Evolutionary conservation across 2,888 invertebrate species (phyloP), one percentile per base, ranked within the genome.

Genomic region (Trichopria drosophilae): DNA sequence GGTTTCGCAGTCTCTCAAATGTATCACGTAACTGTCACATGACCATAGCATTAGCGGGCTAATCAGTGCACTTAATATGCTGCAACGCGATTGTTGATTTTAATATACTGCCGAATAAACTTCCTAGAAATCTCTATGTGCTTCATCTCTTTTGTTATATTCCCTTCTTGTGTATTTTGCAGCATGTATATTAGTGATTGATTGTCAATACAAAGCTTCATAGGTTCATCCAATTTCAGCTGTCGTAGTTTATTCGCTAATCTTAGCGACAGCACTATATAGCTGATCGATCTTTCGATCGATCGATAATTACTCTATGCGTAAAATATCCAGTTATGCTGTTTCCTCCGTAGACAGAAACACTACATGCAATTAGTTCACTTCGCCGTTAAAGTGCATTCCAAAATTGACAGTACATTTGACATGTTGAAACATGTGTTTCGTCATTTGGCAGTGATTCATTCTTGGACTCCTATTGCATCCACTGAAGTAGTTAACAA

Each of bases 231-330:
- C 1, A 41, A 7, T 10, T 58, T 52, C 19, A 53, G 13, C 13
- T 61, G 36, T 35, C 49, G 23, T 6, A 67, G 37, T 57, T 66
- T 63, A 3, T 20, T 51, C 28, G 50, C 58, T 18, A 65, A 35
- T 18, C 64, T 51, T 39, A 59, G 48, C n/a, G 65, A 57, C 65
- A 66, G 66, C 36, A 64, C 63, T 10, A 67, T 56, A 12, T 67
- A 67, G 36, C 67, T 59, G 37, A 66, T 67, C 5, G 57, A 42
- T 4, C 58, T 58, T 9, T 60, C 62, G 12, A 63, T 63, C 3
- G 66, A 64, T 45, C 68, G 55, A 57, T 67, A 69, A 66, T 37
- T 16, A 65, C 43, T 36, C 63, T 63, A 57, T 62, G 65, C 1
- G 67, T 65, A 15, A 64, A 66, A 6, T 58, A 49, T 37, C 53